A percentile compares a stretch with the other conserved stretches of the same genome.
phyloP scores from a whole-genome alignment of 1,140 invertebrate genomes.

The Neotoxoptera formosana region DNA sequence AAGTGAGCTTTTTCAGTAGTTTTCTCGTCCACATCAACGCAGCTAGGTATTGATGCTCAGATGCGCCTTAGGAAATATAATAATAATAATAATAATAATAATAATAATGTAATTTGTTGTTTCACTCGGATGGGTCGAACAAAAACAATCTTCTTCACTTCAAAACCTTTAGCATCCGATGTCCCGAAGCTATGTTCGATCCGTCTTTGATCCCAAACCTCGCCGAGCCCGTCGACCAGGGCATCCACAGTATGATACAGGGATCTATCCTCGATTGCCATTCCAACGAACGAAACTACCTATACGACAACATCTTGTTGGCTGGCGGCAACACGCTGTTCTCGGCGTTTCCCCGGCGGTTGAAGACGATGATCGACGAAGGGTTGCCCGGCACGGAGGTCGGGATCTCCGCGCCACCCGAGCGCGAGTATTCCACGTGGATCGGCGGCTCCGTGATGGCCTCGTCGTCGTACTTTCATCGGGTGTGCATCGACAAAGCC shows the following conservation, averaged over 20 bases:
- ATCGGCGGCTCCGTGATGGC: conserved; percentile 12
- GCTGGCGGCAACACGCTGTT: conserved; percentile 16
- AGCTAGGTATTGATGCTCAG: too few relatives aligned
- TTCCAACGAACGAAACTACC: conserved; percentile 89
- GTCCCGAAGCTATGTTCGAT: conserved; percentile 90
- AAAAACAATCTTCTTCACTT: neutral
- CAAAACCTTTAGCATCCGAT: conserved; percentile 77
- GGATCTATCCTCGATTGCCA: conserved; percentile 93
- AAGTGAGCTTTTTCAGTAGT: too few relatives aligned
- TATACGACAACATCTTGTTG: conserved; percentile 83
- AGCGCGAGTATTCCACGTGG: conserved; percentile 11
- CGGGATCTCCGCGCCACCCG: conserved; percentile 83
- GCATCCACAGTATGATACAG: conserved; percentile 84
- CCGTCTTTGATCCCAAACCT: conserved; percentile 82
- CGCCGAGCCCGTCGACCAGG: conserved; percentile 69
- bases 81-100: too few relatives aligned
- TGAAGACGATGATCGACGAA: conserved; percentile 89
- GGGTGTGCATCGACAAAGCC: conserved; percentile 72
- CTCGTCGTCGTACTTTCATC: neutral
- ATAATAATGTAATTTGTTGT: too few relatives aligned
- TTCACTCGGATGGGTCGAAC: too few relatives aligned
- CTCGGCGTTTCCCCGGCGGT: conserved; percentile 75
- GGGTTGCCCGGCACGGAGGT: conserved; percentile 71
- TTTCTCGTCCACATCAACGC: too few relatives aligned
- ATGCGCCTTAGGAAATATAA: too few relatives aligned